phyloP scores from a whole-genome alignment of 1,140 invertebrate species.

The Diorhabda elongata region DNA sequence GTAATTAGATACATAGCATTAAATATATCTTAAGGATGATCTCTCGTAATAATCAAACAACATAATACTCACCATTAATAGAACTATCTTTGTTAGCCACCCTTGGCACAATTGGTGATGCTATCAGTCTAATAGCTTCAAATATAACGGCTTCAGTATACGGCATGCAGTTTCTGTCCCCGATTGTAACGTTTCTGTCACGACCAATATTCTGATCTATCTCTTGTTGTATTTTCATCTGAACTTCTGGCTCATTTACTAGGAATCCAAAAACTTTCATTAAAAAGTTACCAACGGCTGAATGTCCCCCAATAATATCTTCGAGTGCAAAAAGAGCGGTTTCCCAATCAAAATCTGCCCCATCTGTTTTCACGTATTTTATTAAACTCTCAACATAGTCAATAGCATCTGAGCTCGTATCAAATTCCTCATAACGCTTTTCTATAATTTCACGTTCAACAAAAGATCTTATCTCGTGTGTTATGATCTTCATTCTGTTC shows the following conservation, averaged over 20 bases:
- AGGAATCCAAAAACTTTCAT: constrained; percentile 55
- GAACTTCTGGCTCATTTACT: constrained; percentile 55
- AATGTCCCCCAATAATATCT: constrained; percentile 82
- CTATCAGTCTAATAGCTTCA: constrained; percentile 72
- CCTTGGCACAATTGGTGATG: constrained; percentile 87
- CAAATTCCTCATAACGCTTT: constrained; percentile 53
- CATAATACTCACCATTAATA: constrained; percentile 53
- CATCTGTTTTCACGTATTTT: constrained; percentile 49
- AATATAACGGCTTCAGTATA: constrained; percentile 78
- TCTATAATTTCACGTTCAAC: constrained; percentile 67
- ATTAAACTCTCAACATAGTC: constrained; percentile 74
- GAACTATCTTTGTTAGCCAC: constrained; percentile 73
- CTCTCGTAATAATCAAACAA: not conserved
- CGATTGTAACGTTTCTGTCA: constrained; percentile 32
- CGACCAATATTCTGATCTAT: constrained; percentile 51
- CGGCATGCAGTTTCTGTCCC: constrained; percentile 62
- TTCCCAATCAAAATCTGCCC: constrained; percentile 53
- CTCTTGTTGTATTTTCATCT: constrained; percentile 62
- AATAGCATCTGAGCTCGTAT: constrained; percentile 52
- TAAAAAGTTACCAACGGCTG: constrained; percentile 75
- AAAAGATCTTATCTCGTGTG: constrained; percentile 65
- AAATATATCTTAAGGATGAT: too few relatives aligned
- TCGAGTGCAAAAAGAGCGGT: constrained; percentile 73
- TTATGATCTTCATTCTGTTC: constrained; percentile 60
- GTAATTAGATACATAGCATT: not conserved